Conservation (phyloP, 2,797 vertebrate species). For the Somateria mollissima region DNA sequence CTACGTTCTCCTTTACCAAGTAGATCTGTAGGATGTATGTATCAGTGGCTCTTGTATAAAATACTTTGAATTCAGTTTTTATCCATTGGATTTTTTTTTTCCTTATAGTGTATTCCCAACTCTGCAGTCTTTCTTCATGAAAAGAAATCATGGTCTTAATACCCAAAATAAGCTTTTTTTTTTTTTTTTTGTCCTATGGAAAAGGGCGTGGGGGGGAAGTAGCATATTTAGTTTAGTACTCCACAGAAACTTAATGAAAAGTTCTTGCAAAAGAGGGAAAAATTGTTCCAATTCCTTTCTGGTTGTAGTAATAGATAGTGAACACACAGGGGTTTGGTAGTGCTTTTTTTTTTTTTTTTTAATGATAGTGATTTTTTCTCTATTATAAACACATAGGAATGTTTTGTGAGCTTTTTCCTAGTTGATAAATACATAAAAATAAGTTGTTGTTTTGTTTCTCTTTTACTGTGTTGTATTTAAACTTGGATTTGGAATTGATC, state of each 20-base stretch:
- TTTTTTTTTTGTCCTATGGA: neutral
- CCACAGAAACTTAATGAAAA: neutral
- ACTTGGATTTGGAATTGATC: neutral
- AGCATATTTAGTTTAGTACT: neutral
- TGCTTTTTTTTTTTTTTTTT: neutral
- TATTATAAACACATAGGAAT: neutral
- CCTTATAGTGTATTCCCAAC: accelerated
- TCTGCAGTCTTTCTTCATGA: neutral
- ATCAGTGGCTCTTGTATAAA: neutral
- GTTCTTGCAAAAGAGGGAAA: neutral
- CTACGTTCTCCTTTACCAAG: neutral
- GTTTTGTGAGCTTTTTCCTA: neutral
- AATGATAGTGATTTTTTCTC: neutral
- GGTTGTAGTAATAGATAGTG: neutral
- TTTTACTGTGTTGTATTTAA: neutral
- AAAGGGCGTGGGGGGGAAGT: no score
- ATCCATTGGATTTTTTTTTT: neutral
- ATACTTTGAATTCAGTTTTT: neutral
- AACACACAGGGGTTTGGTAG: neutral
- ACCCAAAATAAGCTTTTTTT: neutral
- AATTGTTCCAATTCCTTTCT: neutral
- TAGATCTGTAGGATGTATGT: neutral
- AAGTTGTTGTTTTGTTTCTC: neutral
- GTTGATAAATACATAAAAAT: neutral
- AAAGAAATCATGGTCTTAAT: neutral